phyloP scores from a whole-genome alignment of 2,888 invertebrate genomes.

The Acleris cristana region DNA sequence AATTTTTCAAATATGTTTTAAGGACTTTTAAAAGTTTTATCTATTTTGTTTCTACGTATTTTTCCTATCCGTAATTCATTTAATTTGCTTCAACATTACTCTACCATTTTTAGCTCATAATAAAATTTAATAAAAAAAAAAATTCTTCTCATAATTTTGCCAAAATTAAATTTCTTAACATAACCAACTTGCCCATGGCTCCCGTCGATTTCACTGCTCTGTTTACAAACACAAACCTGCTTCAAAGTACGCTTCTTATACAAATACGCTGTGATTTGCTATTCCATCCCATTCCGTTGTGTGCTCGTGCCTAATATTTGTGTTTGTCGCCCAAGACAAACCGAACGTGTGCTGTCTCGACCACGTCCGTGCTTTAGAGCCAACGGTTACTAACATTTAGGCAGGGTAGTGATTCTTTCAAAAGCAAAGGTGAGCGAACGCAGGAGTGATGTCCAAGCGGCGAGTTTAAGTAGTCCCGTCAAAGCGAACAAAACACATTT shows the following conservation, averaged over 20 bases:
- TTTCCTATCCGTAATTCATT: no score
- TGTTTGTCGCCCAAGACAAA: conserved; percentile 76
- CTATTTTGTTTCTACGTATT: no score
- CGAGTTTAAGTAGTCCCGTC: no score
- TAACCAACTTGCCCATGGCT: conserved; percentile 13
- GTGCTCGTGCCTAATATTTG: conserved; percentile 77
- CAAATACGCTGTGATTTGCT: conserved; percentile 78
- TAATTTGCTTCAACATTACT: no score
- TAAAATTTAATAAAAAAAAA: no score
- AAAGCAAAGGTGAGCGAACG: no score
- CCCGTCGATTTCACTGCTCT: conserved; percentile 53
- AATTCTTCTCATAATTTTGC: neutral
- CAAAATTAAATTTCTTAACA: neutral
- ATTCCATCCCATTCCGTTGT: conserved; percentile 76
- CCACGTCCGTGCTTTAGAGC: conserved; percentile 39
- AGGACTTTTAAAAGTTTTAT: no score
- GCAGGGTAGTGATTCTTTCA: no score
- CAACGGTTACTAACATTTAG: conserved; percentile 17
- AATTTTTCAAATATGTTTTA: no score
- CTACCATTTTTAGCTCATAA: no score
- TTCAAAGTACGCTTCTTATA: conserved; percentile 69
- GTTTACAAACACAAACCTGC: conserved; percentile 70
- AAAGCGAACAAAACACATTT: no score
- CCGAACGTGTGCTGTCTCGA: conserved; percentile 58
- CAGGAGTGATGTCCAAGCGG: no score